These are phyloP conservation scores for Galeopsomyia nigrocyanea DNA, from an alignment of 2,888 invertebrate species.

Conservation along the genomic window DNA sequence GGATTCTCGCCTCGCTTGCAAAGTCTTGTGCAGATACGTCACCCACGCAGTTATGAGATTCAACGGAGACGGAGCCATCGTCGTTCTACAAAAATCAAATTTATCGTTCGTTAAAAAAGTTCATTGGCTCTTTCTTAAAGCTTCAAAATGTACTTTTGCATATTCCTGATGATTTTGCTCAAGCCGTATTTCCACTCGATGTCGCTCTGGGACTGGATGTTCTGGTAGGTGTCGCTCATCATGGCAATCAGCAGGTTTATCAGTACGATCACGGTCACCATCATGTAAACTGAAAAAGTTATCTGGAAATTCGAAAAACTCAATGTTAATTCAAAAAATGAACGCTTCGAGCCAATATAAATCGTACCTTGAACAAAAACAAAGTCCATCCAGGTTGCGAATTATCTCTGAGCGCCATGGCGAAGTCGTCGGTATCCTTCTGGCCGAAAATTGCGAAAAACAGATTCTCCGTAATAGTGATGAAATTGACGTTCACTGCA, in stretches of 20 bases:
- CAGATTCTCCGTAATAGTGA: slow-evolving; percentile 95
- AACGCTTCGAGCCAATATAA: no score
- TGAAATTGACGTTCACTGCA: slow-evolving; percentile 91
- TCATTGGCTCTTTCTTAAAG: no score
- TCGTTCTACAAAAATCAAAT: slow-evolving; percentile 67
- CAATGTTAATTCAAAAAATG: no score
- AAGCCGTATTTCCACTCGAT: slow-evolving; percentile 85
- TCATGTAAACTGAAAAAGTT: slow-evolving; percentile 94
- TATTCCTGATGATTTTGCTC: slow-evolving; percentile 80
- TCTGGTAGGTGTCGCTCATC: slow-evolving; percentile 99
- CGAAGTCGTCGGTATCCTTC: slow-evolving; percentile 81
- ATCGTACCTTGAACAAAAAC: slow-evolving; percentile 82
- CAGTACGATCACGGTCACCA: slow-evolving; percentile 98
- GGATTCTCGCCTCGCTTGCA: slow-evolving; percentile 64
- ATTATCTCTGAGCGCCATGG: slow-evolving; percentile 53
- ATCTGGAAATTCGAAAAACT: slow-evolving; percentile 61
- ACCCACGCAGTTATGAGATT: slow-evolving; percentile 77
- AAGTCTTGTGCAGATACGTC: slow-evolving; percentile 67
- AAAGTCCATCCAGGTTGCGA: slow-evolving; percentile 86
- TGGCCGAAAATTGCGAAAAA: slow-evolving; percentile 99
- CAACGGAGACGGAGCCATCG: slow-evolving; percentile 79
- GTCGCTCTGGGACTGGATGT: slow-evolving; percentile 89
- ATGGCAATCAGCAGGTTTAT: slow-evolving; percentile 99
- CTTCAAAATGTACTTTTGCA: slow-evolving; percentile 72
- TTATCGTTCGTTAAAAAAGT: neutral